Evolutionary conservation across 1,140 invertebrate species (phyloP).

Genomic region (Lepidotrigona ventralis): DNA sequence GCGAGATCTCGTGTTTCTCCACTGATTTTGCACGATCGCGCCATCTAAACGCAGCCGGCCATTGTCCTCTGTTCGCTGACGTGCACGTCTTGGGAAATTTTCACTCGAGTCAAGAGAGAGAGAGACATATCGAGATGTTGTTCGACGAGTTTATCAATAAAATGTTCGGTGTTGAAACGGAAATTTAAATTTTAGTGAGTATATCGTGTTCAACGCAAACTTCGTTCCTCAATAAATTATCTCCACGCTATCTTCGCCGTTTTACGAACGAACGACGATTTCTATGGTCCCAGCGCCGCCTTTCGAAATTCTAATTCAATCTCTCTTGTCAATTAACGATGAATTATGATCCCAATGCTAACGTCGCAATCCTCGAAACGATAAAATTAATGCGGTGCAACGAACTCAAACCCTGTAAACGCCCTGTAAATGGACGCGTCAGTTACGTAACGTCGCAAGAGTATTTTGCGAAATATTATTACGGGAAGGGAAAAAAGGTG

Average conservation of each 20-base stretch:
- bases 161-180: no score
- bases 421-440: neutral
- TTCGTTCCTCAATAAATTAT: no score
- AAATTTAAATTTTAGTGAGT: no score
- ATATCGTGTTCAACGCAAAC: no score
- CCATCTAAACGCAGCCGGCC: no score
- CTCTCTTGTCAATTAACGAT: neutral
- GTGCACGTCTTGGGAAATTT: no score
- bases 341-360: neutral
- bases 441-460: neutral
- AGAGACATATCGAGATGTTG: no score
- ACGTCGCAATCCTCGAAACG: neutral
- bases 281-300: no score
- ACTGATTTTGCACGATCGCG: neutral
- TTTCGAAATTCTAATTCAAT: neutral
- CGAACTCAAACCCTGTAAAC: conserved; percentile 6
- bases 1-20: neutral
- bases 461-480: neutral
- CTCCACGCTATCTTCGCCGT: no score
- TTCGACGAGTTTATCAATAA: no score
- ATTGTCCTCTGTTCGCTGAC: neutral
- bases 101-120: no score
- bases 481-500: neutral
- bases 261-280: no score
- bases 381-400: neutral